Conservation (phyloP, 2,888 invertebrate genomes). For the Chrysopilus asiliformis region DNA sequence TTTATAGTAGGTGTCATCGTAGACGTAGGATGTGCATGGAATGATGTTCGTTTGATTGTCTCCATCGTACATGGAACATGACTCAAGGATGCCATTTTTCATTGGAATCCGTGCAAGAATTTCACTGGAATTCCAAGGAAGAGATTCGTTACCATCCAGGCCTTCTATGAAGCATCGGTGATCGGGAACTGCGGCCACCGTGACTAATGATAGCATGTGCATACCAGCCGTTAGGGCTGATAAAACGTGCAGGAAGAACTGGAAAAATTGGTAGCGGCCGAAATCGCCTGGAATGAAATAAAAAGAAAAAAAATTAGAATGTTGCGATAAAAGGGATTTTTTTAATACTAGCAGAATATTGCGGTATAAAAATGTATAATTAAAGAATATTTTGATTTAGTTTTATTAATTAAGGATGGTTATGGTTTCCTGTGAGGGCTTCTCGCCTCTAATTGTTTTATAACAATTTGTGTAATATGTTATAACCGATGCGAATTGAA, state of each 20-base stretch:
- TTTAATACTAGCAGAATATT: too few relatives aligned
- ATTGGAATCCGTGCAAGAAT: conserved; percentile 44
- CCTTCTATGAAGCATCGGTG: conserved; percentile 38
- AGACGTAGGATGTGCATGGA: conserved; percentile 49
- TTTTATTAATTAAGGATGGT: too few relatives aligned
- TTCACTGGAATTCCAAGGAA: conserved; percentile 42
- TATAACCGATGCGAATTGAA: too few relatives aligned
- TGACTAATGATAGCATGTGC: conserved; percentile 69
- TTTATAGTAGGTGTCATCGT: conserved; percentile 56
- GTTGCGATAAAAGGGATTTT: too few relatives aligned
- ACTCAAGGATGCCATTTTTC: conserved; percentile 46
- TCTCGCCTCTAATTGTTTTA: too few relatives aligned
- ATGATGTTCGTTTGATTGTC: conserved; percentile 34
- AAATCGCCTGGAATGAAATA: conserved; percentile 52
- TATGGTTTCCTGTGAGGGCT: too few relatives aligned
- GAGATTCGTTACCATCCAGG: conserved; percentile 41
- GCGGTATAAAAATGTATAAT: too few relatives aligned
- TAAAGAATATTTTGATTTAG: too few relatives aligned
- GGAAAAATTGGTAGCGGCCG: conserved; percentile 66
- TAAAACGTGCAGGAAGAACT: conserved; percentile 62
- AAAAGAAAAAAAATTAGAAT: background rate
- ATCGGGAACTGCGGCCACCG: conserved; percentile 57
- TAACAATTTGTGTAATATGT: too few relatives aligned
- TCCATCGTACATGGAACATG: conserved; percentile 43
- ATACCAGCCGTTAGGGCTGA: conserved; percentile 67